Percentiles rank a stretch among this genome's conserved stretches.
Evolutionary conservation across 2,797 vertebrate species (phyloP).

Genomic region (Paratrypauchen microcephalus): DNA sequence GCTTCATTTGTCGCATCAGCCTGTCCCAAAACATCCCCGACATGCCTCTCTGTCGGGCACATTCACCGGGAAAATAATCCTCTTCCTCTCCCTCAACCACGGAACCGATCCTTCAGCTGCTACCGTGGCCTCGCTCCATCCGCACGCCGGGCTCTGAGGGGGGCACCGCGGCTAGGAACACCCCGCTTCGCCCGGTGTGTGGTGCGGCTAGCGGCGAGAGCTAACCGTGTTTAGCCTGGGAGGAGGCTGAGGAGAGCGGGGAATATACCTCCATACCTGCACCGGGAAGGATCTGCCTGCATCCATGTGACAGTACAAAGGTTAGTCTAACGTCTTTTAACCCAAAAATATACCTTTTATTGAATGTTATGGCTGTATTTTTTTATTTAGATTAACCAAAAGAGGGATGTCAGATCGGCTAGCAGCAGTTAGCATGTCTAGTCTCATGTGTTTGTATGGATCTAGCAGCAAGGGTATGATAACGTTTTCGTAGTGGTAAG

Average conservation of each 20-base stretch:
- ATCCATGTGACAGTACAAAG: constrained; percentile 16
- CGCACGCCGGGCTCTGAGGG: not conserved
- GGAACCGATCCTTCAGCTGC: constrained; percentile 16
- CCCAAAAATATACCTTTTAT: not conserved
- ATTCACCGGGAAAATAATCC: too few species aligned
- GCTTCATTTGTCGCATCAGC: constrained; percentile 53
- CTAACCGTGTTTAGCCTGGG: constrained; percentile 36
- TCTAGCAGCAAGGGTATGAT: not conserved
- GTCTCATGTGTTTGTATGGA: constrained; percentile 8
- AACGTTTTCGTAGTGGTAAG: not conserved
- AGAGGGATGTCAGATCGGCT: constrained; percentile 33
- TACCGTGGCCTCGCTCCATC: constrained; percentile 40
- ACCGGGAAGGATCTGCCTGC: constrained; percentile 7
- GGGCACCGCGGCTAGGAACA: constrained; percentile 10
- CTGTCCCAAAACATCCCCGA: constrained; percentile 40
- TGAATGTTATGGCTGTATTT: not conserved
- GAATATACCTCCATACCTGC: constrained; percentile 10
- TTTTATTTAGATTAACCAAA: not conserved
- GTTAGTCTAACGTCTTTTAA: constrained; percentile 7
- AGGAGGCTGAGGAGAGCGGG: constrained; percentile 3
- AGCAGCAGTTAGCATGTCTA: constrained; percentile 43
- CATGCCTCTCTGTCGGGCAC: constrained; percentile 6
- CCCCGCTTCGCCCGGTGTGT: constrained; percentile 37
- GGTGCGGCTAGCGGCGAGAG: constrained; percentile 44
- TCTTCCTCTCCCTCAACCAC: not conserved